A percentile compares a stretch with the other conserved stretches of the same genome.
phyloP scores from a whole-genome alignment of 2,888 invertebrate genomes.

The Erannis defoliaria region DNA sequence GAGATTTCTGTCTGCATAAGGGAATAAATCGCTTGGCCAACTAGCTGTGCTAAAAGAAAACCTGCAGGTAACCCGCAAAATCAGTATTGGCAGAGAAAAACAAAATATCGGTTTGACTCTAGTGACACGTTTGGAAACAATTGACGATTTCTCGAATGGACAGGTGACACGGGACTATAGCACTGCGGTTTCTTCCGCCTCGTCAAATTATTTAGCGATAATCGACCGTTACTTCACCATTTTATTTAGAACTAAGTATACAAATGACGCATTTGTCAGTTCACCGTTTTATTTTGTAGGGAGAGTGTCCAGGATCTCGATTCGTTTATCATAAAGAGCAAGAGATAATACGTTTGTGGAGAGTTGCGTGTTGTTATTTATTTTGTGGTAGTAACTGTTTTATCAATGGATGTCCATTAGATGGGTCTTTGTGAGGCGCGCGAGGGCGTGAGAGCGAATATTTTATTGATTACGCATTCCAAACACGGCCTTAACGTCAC shows the following conservation, averaged over 20 bases:
- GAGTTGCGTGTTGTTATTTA: conserved; percentile 62
- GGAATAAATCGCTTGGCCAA: conserved; percentile 44
- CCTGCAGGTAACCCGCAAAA: conserved; percentile 51
- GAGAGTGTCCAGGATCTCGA: conserved; percentile 34
- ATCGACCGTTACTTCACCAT: conserved; percentile 16
- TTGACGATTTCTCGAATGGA: conserved; percentile 68
- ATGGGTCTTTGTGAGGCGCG: conserved; percentile 58
- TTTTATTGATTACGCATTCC: conserved; percentile 58
- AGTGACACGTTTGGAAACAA: conserved; percentile 66
- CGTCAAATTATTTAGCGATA: conserved; percentile 65
- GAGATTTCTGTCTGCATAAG: conserved; percentile 57
- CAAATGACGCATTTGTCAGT: conserved; percentile 15
- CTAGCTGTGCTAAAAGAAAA: conserved; percentile 34
- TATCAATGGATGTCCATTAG: conserved; percentile 65
- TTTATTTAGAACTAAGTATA: conserved; percentile 14
- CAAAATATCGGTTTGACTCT: conserved; percentile 73
- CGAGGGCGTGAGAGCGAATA: conserved; percentile 62
- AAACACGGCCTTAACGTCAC: conserved; percentile 45
- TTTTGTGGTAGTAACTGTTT: conserved; percentile 72
- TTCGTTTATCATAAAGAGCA: conserved; percentile 60
- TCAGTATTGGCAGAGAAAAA: conserved; percentile 54
- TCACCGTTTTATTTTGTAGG: conserved; percentile 35
- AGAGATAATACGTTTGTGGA: conserved; percentile 54
- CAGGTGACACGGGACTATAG: conserved; percentile 69
- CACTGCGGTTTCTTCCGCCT: conserved; percentile 69